A percentile compares a stretch with the other conserved stretches of the same genome.
phyloP scores from a whole-genome alignment of 1,140 invertebrate genomes.

The Leguminivora glycinivorella region DNA sequence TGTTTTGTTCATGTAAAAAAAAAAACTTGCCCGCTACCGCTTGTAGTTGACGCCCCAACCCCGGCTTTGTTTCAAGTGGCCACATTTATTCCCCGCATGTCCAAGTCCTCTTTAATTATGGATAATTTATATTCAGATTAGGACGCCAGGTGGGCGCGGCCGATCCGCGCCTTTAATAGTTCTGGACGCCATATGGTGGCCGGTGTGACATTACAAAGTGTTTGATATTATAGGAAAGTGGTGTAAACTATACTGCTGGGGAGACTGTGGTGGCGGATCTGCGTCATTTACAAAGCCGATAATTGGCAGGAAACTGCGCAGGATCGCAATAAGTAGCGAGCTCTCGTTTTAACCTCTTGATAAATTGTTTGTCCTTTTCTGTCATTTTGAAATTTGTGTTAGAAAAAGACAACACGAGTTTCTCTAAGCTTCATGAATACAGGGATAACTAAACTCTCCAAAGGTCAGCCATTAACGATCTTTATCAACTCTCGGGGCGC shows the following conservation, averaged over 20 bases:
- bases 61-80: constrained; percentile 69
- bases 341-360: too few species aligned
- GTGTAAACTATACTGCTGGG: too few species aligned
- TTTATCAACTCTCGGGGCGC: background rate
- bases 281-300: too few species aligned
- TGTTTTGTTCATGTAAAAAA: too few species aligned
- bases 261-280: too few species aligned
- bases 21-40: constrained; percentile 16
- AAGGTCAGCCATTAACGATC: constrained; percentile 1
- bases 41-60: constrained; percentile 35
- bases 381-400: too few species aligned
- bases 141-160: constrained; percentile 56
- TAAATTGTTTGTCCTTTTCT: too few species aligned
- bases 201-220: background rate
- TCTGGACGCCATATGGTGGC: background rate
- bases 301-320: too few species aligned
- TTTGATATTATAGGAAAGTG: background rate
- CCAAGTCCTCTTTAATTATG: constrained; percentile 77
- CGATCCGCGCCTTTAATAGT: constrained; percentile 4
- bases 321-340: too few species aligned
- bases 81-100: constrained; percentile 74
- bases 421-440: too few species aligned
- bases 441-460: background rate
- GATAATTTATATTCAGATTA: constrained; percentile 79
- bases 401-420: too few species aligned